Base-by-base conservation (phyloP, 92 coral and sea anemone genomes). In the Ricordea florida region DNA sequence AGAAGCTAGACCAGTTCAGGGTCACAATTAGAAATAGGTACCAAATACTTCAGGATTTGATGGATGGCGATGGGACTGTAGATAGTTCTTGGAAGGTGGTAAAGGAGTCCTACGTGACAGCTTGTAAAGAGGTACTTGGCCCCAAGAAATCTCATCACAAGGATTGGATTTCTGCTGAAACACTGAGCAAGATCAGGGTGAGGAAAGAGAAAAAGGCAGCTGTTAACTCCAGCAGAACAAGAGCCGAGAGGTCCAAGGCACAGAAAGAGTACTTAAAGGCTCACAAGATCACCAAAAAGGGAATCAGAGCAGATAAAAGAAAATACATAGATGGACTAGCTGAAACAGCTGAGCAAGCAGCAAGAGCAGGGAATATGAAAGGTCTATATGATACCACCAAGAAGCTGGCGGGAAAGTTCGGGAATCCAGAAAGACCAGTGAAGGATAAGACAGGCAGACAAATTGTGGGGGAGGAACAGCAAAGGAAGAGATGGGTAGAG, bases 151-250 rank as follows among this genome's bases (percentile, higher is more conserved):
- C 48, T 14, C 48, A 42, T 10, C 30, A 23, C 10, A 31, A 59
- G 43, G 40, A 16, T 1, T 57, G 65, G 65, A 57, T 57, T n/a
- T 18, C 69, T 20, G 32, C 55, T 4, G 71, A 68, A 16, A 68
- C 76, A 17, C 8, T 68, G 40, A 26, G 27, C 22, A 68, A 50
- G 9, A 9, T 67, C 32, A 41, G 36, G 46, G 36, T 3, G 48
- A 48, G 75, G 37, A 51, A 30, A 34, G 30, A 26, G 0, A 50
- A 31, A 34, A 68, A 68, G n/a, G 46, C 27, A 13, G 6, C 15
- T 4, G 4, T 68, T n/a, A 68, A 49, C 45, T 47, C 47, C 51
- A 70, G 41, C 44, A 26, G 40, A 29, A 70, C 65, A 53, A 48
- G 40, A 17, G 40, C 30, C 15, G 52, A 22, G 36, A 35, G 53